Evolutionary conservation across 2,113 vertebrate genomes (phyloP), one percentile per base, ranked within the genome.

Genomic region (Pantherophis guttatus): DNA sequence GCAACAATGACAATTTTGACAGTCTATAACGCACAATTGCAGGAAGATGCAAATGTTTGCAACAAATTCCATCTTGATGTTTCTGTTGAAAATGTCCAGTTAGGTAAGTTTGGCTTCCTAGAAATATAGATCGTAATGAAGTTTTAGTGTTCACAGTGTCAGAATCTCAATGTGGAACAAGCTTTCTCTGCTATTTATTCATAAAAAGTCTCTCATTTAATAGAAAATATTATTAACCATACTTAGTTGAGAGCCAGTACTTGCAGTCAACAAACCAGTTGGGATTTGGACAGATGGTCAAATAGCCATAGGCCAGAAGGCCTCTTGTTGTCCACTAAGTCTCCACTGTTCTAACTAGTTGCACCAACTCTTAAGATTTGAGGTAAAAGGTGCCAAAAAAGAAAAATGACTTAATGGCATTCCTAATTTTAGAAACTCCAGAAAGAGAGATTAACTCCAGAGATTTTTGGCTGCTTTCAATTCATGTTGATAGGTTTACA

Each of bases 1-100:
- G 98, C 98, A 89, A 97, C 97, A 0, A 52, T 99, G 92, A 98
- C 96, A 0, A 98, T 99, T 92, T 97, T 98, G 94, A 98, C 98
- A 0, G 3, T 98, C 87, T 99, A 98, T 95, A 98, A 98, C 0
- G 97, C 98, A 94, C 93, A 96, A 33, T 95, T 98, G n/a, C 96
- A 94, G 0, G 96, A 98, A 0, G 96, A 91, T 52, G 96, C 97
- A 0, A 53, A 75, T 33, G 87, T 97, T 23, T 99, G 99, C 93
- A 97, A 97, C 89, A 98, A 65, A 0, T 99, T 99, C 1, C 39
- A 97, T 54, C 75, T 99, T 65, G 21, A 5, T 0, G 98, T 99
- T 58, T 3, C 91, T 0, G 94, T 98, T 55, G 10, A 10, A 39
- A 94, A 94, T 0, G 93, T 93, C 10, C 33, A 57, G 0, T 0